Conservation (phyloP, 1,140 invertebrate species). For the Theocolax elegans region DNA sequence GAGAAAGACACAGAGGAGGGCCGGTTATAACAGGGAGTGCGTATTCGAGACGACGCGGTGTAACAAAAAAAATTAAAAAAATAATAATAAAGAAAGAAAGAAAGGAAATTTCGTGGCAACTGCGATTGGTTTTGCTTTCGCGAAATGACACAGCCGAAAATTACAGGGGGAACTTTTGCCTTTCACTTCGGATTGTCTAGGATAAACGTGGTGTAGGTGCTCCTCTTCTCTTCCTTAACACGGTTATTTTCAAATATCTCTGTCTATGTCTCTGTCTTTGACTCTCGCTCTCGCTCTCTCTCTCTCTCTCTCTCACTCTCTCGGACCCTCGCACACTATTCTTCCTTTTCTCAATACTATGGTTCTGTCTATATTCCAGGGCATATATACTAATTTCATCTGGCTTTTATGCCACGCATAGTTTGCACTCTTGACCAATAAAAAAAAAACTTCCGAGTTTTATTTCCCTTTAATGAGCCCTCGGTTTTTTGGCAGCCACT, state of each 20-base stretch:
- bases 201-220: conserved; percentile 42
- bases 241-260: too few species aligned
- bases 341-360: too few species aligned
- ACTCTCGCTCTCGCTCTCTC: not conserved
- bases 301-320: not conserved
- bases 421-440: conserved; percentile 23
- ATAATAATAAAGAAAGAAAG: not conserved
- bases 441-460: not conserved
- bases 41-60: too few species aligned
- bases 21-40: too few species aligned
- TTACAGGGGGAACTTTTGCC: conserved; percentile 44
- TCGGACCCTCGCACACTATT: not conserved
- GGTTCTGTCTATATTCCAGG: too few species aligned
- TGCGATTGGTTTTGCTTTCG: conserved; percentile 38
- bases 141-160: conserved; percentile 55
- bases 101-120: conserved; percentile 6
- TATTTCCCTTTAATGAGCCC: conserved; percentile 19
- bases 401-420: conserved; percentile 9
- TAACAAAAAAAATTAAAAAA: too few species aligned
- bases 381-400: conserved; percentile 6
- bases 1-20: too few species aligned
- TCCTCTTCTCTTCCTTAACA: too few species aligned
- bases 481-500: not conserved
- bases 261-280: too few species aligned
- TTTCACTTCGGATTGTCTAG: conserved; percentile 3